Evolutionary conservation across 2,797 vertebrate species (phyloP).

Genomic region (Protonibea diacanthus): DNA sequence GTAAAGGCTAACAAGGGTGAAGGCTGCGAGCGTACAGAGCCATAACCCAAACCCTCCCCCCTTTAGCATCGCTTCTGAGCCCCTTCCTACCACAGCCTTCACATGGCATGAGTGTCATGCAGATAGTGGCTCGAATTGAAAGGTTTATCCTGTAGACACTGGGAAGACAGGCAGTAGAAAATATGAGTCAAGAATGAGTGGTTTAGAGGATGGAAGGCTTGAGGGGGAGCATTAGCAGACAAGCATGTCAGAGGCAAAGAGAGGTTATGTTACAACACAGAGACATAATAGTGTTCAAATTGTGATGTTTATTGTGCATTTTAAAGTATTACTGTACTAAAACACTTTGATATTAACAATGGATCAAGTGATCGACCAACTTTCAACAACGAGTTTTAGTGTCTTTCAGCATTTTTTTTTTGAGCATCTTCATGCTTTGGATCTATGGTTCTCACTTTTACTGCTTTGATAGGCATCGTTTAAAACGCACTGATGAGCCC

Average conservation of each 20-base stretch:
- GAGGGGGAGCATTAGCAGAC: constrained; percentile 21
- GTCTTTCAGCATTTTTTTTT: not conserved
- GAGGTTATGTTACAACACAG: constrained; percentile 22
- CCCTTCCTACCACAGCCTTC: constrained; percentile 73
- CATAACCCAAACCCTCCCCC: constrained; percentile 54
- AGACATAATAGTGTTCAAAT: not conserved
- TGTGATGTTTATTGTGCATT: not conserved
- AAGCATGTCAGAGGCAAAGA: constrained; percentile 19
- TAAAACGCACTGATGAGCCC: not conserved
- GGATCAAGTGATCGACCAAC: not conserved
- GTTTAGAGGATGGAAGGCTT: constrained; percentile 28
- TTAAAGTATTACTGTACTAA: not conserved
- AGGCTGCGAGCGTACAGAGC: constrained; percentile 77
- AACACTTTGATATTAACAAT: not conserved
- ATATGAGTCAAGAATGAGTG: constrained; percentile 63
- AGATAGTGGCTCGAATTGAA: constrained; percentile 72
- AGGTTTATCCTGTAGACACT: constrained; percentile 74
- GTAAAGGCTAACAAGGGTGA: constrained; percentile 84
- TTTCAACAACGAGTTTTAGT: not conserved
- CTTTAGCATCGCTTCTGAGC: constrained; percentile 55
- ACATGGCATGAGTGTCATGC: constrained; percentile 79
- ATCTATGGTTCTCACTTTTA: not conserved
- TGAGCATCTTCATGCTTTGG: not conserved
- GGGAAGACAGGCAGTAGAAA: constrained; percentile 63
- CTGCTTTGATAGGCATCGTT: not conserved